Conservation (phyloP, 2,113 vertebrate species). For the Apodemus sylvaticus region DNA sequence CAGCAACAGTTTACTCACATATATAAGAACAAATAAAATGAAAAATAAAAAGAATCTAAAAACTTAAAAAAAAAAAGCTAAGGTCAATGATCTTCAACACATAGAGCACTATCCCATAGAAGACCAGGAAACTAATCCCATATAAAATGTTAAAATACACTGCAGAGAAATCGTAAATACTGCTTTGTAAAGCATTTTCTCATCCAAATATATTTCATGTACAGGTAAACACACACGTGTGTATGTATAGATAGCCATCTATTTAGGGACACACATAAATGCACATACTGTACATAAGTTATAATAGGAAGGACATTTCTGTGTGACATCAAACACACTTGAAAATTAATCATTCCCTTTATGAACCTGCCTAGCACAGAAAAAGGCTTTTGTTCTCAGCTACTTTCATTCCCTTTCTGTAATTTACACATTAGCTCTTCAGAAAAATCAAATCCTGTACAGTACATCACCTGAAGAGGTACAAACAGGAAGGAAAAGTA, state of each 20-base stretch:
- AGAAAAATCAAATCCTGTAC: slow-evolving; percentile 13
- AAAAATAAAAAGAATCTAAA: too few relatives aligned
- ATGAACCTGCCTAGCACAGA: slow-evolving; percentile 1
- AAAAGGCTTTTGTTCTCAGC: slow-evolving; percentile 17
- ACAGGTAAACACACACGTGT: neutral
- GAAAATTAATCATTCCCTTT: neutral
- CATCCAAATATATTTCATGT: neutral
- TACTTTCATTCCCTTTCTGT: slow-evolving; percentile 3
- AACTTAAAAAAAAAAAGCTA: neutral
- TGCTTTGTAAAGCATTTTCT: neutral
- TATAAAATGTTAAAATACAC: neutral
- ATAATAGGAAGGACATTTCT: neutral
- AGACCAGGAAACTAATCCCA: neutral
- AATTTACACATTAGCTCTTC: slow-evolving; percentile 1
- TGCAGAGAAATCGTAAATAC: neutral
- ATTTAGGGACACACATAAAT: neutral
- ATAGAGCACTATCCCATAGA: neutral
- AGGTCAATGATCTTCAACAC: neutral
- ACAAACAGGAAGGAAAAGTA: neutral
- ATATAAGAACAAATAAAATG: too few relatives aligned
- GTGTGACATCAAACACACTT: neutral
- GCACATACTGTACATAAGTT: neutral
- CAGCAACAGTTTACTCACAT: too few relatives aligned
- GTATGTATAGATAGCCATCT: neutral
- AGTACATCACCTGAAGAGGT: neutral